Percentiles rank a stretch among this genome's conserved stretches.
Evolutionary conservation across 2,888 invertebrate genomes (phyloP).

Genomic region (Coelinius sp.): DNA sequence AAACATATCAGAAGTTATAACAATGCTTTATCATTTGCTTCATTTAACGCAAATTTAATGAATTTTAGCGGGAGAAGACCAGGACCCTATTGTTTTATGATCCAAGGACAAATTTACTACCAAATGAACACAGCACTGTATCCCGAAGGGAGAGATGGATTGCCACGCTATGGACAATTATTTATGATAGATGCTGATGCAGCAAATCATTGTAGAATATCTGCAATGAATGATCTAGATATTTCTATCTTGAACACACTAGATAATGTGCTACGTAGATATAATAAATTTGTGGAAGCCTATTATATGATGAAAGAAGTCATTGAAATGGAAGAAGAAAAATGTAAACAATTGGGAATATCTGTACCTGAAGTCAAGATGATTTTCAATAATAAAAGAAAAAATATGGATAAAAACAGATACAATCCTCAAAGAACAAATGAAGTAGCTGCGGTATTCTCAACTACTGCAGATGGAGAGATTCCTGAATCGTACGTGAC

Average conservation of each 20-base stretch:
- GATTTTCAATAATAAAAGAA: no score
- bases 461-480: slow-evolving; percentile 29
- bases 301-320: slow-evolving; percentile 45
- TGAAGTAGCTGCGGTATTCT: slow-evolving; percentile 41
- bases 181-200: slow-evolving; percentile 45
- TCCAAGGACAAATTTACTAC: no score
- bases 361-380: not conserved
- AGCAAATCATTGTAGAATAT: slow-evolving; percentile 21
- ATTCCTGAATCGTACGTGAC: slow-evolving; percentile 23
- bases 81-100: slow-evolving; percentile 43
- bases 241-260: slow-evolving; percentile 5
- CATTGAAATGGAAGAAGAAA: slow-evolving; percentile 5
- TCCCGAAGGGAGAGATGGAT: slow-evolving; percentile 25
- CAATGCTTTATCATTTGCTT: slow-evolving; percentile 39
- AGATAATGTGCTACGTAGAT: slow-evolving; percentile 30
- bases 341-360: not conserved
- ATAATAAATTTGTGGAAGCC: slow-evolving; percentile 43
- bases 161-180: slow-evolving; percentile 46
- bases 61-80: slow-evolving; percentile 35
- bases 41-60: slow-evolving; percentile 43
- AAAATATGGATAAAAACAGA: slow-evolving; percentile 40
- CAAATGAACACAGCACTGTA: slow-evolving; percentile 44
- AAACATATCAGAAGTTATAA: slow-evolving; percentile 39
- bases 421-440: no score
- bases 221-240: slow-evolving; percentile 28